phyloP scores from a whole-genome alignment of 2,797 vertebrate species.

The Hydrophis major region DNA sequence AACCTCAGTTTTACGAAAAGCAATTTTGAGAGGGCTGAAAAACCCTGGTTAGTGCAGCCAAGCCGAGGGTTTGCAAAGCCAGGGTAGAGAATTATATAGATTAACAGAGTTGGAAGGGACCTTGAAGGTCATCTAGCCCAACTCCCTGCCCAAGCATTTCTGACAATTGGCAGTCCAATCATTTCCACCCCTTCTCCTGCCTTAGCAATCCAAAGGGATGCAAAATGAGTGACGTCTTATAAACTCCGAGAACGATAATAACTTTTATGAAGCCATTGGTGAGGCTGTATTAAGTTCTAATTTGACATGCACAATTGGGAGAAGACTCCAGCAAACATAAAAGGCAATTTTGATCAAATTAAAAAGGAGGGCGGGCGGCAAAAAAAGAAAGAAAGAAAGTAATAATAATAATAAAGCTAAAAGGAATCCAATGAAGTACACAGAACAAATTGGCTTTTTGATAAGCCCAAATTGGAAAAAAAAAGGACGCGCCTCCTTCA shows the following conservation, averaged over 20 bases:
- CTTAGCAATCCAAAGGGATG: not conserved
- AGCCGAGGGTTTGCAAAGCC: not conserved
- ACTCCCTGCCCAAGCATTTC: no score
- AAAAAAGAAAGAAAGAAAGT: not conserved
- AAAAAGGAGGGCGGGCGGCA: no score
- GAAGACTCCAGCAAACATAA: not conserved
- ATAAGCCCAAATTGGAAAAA: not conserved
- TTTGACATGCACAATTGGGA: not conserved
- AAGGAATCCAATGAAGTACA: not conserved
- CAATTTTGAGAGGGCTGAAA: not conserved
- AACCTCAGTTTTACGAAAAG: not conserved
- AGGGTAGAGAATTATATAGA: not conserved
- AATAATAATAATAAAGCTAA: not conserved
- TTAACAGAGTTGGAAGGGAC: no score
- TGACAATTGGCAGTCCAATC: no score
- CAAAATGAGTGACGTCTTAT: not conserved
- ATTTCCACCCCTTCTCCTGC: no score
- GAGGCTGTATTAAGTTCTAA: not conserved
- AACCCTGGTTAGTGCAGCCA: not conserved
- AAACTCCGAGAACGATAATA: not conserved
- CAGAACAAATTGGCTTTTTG: slow-evolving; percentile 4
- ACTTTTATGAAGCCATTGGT: not conserved
- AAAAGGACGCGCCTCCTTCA: not conserved
- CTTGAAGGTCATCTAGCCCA: no score
- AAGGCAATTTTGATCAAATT: not conserved